Base-by-base conservation (phyloP, 2,113 vertebrate genomes). In the Microcebus ravelobensis region DNA sequence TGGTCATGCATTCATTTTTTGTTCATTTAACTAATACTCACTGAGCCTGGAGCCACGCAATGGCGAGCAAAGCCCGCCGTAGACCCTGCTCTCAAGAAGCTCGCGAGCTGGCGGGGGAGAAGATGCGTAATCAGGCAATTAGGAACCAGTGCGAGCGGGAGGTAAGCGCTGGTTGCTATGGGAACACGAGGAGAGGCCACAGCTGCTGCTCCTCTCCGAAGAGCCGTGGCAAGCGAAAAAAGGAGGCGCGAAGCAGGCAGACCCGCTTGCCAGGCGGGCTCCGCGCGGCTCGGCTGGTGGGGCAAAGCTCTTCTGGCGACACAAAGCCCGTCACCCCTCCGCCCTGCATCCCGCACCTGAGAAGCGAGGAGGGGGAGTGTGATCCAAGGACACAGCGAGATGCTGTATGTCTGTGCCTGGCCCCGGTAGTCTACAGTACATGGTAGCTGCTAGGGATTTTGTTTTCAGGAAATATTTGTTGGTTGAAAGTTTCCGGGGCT, bases 61-160 rank as follows among this genome's bases (percentile, higher is more conserved):
- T 95, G 65, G 85, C 87, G 85, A 94, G 93, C 57, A 96, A 90
- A 96, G 80, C 81, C 90, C 1, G 3, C 96, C 93, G 93, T 83
- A 93, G 94, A 97, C 97, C 88, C 76, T 88, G 94, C 88, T 97
- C 95, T 97, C 93, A 96, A 96, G 97, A 95, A 97, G 93, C 89
- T 95, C 85, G n/a, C 0, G 55, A 93, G 70, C 94, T 92, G 85
- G 48, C 1, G 23, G 88, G 93, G 93, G 95, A 92, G 90, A 93
- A 97, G 97, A 97, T 97, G 91, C 2, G 87, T 92, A 98, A 97
- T 97, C 97, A 98, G 94, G 96, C 97, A 97, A 97, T 98, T 97
- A 97, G 93, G 96, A 96, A 96, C 80, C 94, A 97, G 95, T 95
- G 93, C 87, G 95, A 97, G 88, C 90, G 15, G 92, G 96, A 97